phyloP scores from a whole-genome alignment of 2,797 vertebrate species.

The Lepilemur septentrionalis region DNA sequence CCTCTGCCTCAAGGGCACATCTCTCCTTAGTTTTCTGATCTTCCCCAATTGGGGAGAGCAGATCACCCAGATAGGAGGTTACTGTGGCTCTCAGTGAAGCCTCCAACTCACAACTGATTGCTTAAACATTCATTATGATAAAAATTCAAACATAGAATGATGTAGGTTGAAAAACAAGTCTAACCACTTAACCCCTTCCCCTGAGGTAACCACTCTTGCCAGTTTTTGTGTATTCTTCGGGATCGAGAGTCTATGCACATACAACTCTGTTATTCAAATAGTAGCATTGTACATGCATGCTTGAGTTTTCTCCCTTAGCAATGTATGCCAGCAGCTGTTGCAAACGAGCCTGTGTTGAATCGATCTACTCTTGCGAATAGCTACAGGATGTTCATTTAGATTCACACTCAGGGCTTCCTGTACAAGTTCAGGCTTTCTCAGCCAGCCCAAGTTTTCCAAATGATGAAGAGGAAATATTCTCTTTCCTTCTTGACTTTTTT shows the following conservation, averaged over 20 bases:
- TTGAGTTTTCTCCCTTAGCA: neutral
- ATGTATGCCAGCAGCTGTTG: neutral
- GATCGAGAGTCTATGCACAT: neutral
- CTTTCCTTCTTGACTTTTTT: neutral
- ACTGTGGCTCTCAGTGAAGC: too few relatives aligned
- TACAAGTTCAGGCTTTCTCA: neutral
- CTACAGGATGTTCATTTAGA: neutral
- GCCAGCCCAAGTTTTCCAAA: neutral
- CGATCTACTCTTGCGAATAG: neutral
- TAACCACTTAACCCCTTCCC: neutral
- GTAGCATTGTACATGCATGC: neutral
- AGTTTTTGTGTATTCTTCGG: neutral
- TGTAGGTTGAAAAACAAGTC: neutral
- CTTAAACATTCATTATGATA: neutral
- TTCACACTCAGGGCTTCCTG: neutral
- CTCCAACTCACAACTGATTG: neutral
- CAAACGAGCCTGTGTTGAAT: too few relatives aligned
- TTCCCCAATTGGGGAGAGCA: neutral
- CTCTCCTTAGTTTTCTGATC: neutral
- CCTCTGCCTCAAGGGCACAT: neutral
- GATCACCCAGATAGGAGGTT: neutral
- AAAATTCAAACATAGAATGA: neutral
- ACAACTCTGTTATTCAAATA: neutral
- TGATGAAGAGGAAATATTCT: neutral
- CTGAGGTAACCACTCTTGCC: neutral